These are phyloP conservation scores for Antheraea pernyi DNA, from an alignment of 1,140 invertebrate genomes.

Conservation along the genomic window DNA sequence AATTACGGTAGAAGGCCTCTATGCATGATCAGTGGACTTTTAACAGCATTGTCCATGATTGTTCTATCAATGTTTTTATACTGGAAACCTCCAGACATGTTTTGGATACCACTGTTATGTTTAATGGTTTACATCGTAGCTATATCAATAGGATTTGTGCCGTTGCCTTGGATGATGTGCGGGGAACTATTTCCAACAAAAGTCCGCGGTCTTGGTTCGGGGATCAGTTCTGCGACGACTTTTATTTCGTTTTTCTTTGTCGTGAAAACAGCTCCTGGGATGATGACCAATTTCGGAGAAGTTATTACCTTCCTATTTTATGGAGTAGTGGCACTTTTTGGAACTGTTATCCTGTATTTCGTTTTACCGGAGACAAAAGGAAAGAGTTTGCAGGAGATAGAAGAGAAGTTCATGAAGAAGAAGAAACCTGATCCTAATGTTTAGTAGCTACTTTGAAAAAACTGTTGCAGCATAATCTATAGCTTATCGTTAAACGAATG, in stretches of 20 bases:
- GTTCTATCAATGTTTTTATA: slow-evolving; percentile 71
- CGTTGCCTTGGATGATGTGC: slow-evolving; percentile 86
- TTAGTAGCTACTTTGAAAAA: slow-evolving; percentile 7
- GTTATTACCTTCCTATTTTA: slow-evolving; percentile 85
- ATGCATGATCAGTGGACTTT: slow-evolving; percentile 80
- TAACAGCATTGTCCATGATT: slow-evolving; percentile 78
- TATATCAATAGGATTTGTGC: slow-evolving; percentile 80
- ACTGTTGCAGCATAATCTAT: too few species aligned
- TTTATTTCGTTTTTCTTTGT: slow-evolving; percentile 85
- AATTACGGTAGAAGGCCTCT: slow-evolving; percentile 80
- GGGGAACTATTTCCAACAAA: slow-evolving; percentile 82
- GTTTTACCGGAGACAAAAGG: slow-evolving; percentile 91
- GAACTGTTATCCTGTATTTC: slow-evolving; percentile 82
- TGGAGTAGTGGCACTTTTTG: slow-evolving; percentile 82
- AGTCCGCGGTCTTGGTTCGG: slow-evolving; percentile 80
- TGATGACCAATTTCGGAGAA: slow-evolving; percentile 81
- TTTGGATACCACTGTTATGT: slow-evolving; percentile 77
- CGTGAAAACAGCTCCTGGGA: slow-evolving; percentile 84
- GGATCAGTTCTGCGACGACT: slow-evolving; percentile 82
- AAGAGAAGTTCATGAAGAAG: slow-evolving; percentile 75
- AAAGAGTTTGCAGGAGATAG: slow-evolving; percentile 88
- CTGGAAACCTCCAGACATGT: slow-evolving; percentile 53
- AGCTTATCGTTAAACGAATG: too few species aligned
- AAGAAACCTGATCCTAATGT: slow-evolving; percentile 36
- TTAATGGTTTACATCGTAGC: slow-evolving; percentile 80